Evolutionary conservation across 2,113 vertebrate species (phyloP).

Genomic region (Heterotilapia buettikoferi): DNA sequence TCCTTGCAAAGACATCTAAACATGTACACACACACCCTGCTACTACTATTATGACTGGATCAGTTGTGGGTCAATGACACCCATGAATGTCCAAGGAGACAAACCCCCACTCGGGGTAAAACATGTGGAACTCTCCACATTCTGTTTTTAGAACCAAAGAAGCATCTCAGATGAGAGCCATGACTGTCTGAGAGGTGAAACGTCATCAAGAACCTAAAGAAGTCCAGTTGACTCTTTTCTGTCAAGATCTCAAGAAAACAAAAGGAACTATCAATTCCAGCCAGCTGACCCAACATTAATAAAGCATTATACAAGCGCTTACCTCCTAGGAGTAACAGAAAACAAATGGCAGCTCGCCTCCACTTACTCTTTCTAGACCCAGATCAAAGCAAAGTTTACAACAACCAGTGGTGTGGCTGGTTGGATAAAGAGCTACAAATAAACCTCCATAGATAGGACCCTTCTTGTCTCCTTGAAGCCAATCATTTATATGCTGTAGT

Average conservation of each 20-base stretch:
- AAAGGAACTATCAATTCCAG: neutral
- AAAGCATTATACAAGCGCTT: neutral
- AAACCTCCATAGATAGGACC: fast-evolving
- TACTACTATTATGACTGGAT: neutral
- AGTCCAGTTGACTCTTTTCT: neutral
- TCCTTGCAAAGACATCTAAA: neutral
- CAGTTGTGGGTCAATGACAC: neutral
- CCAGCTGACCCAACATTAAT: neutral
- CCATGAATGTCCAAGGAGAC: neutral
- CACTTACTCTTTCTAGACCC: neutral
- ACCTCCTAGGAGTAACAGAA: neutral
- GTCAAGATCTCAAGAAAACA: neutral
- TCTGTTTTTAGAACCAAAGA: neutral
- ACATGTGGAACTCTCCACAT: neutral
- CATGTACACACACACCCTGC: neutral
- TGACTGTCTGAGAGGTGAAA: neutral
- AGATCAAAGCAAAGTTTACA: neutral
- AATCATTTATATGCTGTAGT: neutral
- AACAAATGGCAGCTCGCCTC: neutral
- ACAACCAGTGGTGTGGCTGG: neutral
- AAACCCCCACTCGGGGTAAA: neutral
- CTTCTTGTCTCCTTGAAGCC: neutral
- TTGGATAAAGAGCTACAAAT: neutral
- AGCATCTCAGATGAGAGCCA: neutral
- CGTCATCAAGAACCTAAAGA: neutral